Conservation (phyloP, 2,797 vertebrate species). For the Avahi laniger region DNA sequence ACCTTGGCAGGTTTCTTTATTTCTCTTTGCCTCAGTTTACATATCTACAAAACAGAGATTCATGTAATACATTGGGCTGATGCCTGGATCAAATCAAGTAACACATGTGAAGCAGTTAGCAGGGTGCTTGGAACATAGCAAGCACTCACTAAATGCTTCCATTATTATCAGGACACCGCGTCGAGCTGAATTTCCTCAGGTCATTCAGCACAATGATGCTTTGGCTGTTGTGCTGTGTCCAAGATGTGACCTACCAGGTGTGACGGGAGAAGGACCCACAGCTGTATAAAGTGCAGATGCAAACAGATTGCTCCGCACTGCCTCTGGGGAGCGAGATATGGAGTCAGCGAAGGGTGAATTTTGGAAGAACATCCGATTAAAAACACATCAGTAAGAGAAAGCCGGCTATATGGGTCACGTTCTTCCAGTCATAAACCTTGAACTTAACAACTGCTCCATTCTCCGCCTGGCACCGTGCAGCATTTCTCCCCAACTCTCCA, state of each 20-base stretch:
- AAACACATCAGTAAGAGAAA: conserved; percentile 72
- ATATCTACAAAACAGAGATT: neutral
- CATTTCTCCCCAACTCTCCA: neutral
- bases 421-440: conserved; percentile 60
- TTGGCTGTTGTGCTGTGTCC: neutral
- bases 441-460: conserved; percentile 29
- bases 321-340: conserved; percentile 59
- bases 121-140: neutral
- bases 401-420: conserved; percentile 53
- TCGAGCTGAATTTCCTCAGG: neutral
- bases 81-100: neutral
- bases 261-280: conserved; percentile 6
- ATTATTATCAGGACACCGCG: neutral
- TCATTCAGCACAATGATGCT: neutral
- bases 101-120: neutral
- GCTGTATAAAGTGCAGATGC: conserved; percentile 47
- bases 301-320: conserved; percentile 6
- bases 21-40: conserved; percentile 35
- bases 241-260: conserved; percentile 41
- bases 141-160: neutral
- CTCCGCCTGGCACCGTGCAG: neutral
- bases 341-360: conserved; percentile 66
- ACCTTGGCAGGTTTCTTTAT: neutral
- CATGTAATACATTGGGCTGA: neutral
- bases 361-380: conserved; percentile 68